phyloP scores from a whole-genome alignment of 2,888 invertebrate genomes.

The Meta bourneti region DNA sequence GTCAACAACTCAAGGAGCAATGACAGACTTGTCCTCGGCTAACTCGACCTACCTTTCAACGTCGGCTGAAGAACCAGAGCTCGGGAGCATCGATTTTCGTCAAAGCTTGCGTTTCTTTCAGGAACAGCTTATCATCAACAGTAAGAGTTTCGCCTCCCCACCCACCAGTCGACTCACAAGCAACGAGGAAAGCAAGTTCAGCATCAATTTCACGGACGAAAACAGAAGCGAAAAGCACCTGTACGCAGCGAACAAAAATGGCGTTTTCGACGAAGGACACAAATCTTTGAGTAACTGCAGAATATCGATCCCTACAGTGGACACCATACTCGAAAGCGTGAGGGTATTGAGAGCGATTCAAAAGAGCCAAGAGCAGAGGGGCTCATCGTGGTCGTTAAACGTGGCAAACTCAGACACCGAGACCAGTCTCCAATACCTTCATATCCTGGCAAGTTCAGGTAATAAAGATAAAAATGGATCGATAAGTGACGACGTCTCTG shows the following conservation, averaged over 20 bases:
- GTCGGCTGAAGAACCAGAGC: slow-evolving; percentile 40
- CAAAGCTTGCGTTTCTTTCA: slow-evolving; percentile 68
- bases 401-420: not conserved
- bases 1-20: slow-evolving; percentile 5
- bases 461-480: not conserved
- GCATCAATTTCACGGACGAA: not conserved
- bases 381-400: slow-evolving; percentile 44
- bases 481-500: not conserved
- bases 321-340: slow-evolving; percentile 72
- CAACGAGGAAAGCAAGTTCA: slow-evolving; percentile 4
- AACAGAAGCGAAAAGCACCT: not conserved
- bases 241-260: not conserved
- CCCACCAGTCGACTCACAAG: not conserved
- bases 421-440: not conserved
- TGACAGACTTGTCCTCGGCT: slow-evolving; percentile 32
- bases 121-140: slow-evolving; percentile 55
- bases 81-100: slow-evolving; percentile 59
- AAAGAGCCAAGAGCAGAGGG: slow-evolving; percentile 67
- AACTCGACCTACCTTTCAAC: slow-evolving; percentile 1
- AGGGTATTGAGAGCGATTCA: slow-evolving; percentile 69
- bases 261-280: not conserved
- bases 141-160: slow-evolving; percentile 25
- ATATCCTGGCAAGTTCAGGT: not conserved
- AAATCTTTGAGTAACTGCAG: slow-evolving; percentile 28
- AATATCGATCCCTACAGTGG: slow-evolving; percentile 69